Base-by-base conservation (phyloP, 2,113 vertebrate species). In the Oncorhynchus kisutch region DNA sequence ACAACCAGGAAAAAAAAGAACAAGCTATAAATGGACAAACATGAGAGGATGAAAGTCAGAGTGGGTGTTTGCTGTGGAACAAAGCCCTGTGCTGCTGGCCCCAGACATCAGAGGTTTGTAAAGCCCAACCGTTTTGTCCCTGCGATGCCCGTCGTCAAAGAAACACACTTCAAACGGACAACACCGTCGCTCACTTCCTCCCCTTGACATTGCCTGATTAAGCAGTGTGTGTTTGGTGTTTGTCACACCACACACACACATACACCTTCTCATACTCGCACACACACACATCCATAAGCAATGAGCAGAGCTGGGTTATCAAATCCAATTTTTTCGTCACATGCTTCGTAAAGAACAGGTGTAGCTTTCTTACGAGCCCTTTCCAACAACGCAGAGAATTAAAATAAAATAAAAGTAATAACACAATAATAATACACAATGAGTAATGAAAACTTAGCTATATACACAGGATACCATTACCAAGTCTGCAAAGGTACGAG, bases 141-240 rank as follows among this genome's bases (percentile, higher is more conserved):
- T 16, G 16, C 4, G 4, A 16, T 54, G 3, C 49, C 16, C 12
- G 5, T 62, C 7, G 59, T 65, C 24, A 65, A 79, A 74, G 45
- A 78, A 81, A 80, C 49, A 27, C 59, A 57, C 71, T 78, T 84
- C 74, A 83, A 77, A 82, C 18, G 71, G 78, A 73, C 67, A 84
- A 54, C 16, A 14, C 51, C 16, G 13, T 54, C 49, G 67, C 67
- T 49, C 73, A 78, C 74, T 80, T 84, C 79, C 83, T 71, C 77
- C 77, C 27, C 54, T 45, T 62, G 59, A n/a, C 18, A 66, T 45
- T 68, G 64, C 57, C 59, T 62, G 59, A 62, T 62, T 9, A 62
- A 62, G 16, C 7, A 3, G 59, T 77, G 69, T 84, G 70, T 80
- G 51, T 79, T 62, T 54, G 51, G 51, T 54, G 51, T 18, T 81